These are phyloP conservation scores for Leptodactylus fallax DNA, from an alignment of 2,797 vertebrate genomes.

Conservation along the genomic window DNA sequence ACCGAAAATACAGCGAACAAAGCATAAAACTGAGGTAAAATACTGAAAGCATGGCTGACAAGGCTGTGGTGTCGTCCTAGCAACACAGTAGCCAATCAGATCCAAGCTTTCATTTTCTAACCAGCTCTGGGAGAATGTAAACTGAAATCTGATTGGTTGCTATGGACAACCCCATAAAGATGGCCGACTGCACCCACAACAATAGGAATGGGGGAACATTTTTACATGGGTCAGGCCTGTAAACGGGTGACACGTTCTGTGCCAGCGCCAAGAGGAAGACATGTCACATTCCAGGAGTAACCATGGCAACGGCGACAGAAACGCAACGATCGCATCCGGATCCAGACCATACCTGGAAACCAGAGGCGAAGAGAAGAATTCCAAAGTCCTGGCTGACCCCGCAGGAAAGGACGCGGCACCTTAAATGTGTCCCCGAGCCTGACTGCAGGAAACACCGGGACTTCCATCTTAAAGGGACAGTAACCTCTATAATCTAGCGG, in stretches of 20 bases:
- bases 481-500: background rate
- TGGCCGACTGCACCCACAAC: too few species aligned
- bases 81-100: background rate
- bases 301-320: background rate
- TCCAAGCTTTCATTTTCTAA: background rate
- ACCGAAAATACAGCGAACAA: too few species aligned
- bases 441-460: conserved; percentile 21
- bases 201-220: too few species aligned
- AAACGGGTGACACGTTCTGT: too few species aligned
- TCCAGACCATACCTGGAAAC: conserved; percentile 13
- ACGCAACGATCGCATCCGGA: background rate
- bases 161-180: too few species aligned
- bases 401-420: background rate
- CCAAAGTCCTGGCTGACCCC: background rate
- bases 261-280: too few species aligned
- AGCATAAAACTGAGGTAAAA: too few species aligned
- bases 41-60: too few species aligned
- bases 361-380: background rate
- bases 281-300: too few species aligned
- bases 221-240: too few species aligned
- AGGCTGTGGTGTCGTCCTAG: too few species aligned
- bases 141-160: background rate
- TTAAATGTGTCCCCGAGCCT: background rate
- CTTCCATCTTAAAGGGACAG: background rate
- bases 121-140: background rate